A percentile compares a stretch with the other conserved stretches of the same genome.
phyloP scores from a whole-genome alignment of 2,113 vertebrate genomes.

The Trogon surrucura region DNA sequence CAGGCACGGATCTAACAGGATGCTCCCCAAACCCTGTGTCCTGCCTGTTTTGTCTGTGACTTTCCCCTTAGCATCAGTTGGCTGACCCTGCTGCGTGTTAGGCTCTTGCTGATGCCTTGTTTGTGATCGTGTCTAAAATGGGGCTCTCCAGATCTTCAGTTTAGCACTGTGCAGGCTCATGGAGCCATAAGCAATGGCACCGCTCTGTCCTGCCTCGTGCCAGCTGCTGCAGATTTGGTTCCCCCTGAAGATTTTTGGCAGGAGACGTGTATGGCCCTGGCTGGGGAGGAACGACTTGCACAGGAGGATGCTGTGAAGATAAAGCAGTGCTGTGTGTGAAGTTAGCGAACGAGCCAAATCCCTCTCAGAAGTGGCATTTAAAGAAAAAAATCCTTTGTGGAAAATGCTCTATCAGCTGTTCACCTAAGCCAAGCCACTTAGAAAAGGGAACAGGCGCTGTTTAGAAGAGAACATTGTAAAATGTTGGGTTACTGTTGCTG shows the following conservation, averaged over 20 bases:
- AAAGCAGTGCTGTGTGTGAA: constrained; percentile 27
- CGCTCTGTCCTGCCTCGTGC: not conserved
- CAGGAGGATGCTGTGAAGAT: not conserved
- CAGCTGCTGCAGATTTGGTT: not conserved
- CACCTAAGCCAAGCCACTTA: constrained; percentile 9
- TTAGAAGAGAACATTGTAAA: not conserved
- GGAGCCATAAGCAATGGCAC: not conserved
- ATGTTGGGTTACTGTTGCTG: not conserved
- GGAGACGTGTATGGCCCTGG: not conserved
- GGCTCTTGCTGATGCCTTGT: not conserved
- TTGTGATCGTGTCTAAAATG: not conserved
- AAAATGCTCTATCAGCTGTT: constrained; percentile 14
- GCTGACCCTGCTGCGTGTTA: not conserved
- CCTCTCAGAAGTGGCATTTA: constrained; percentile 1
- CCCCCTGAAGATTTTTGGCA: not conserved
- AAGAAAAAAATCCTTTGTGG: constrained; percentile 26
- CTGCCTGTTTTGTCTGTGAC: not conserved
- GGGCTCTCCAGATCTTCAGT: rapidly evolving
- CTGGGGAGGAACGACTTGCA: not conserved
- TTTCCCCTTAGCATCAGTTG: not conserved
- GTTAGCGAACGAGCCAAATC: not conserved
- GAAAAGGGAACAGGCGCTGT: not conserved
- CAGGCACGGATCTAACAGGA: not conserved
- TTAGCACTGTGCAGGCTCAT: not conserved
- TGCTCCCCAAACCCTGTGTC: rapidly evolving